phyloP scores from a whole-genome alignment of 2,113 vertebrate species.

The Euleptes europaea region DNA sequence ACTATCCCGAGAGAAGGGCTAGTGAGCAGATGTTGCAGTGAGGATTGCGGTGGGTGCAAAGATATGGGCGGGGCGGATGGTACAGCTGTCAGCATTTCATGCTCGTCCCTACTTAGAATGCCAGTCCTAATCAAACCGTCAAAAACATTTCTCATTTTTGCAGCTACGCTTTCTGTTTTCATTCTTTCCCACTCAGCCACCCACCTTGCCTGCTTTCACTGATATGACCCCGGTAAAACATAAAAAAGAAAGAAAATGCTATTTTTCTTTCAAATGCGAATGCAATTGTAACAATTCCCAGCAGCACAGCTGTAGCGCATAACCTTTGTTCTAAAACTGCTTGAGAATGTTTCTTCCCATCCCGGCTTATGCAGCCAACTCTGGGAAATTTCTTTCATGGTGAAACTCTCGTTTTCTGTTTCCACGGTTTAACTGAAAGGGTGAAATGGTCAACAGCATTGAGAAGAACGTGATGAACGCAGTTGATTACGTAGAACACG shows the following conservation, averaged over 20 bases:
- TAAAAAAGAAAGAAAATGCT: background rate
- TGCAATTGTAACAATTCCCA: background rate
- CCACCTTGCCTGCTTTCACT: background rate
- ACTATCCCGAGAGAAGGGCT: too few species aligned
- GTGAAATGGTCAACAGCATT: constrained; percentile 91
- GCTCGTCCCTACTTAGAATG: background rate
- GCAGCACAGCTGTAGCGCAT: too few species aligned
- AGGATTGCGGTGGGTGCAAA: background rate
- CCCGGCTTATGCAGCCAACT: background rate
- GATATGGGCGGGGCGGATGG: too few species aligned
- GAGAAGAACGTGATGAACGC: constrained; percentile 87
- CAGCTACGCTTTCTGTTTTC: background rate
- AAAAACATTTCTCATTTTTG: background rate
- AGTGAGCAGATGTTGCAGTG: too few species aligned
- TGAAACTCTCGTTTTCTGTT: background rate
- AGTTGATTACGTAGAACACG: constrained; percentile 80
- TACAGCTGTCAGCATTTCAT: background rate
- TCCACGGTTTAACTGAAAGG: constrained; percentile 69
- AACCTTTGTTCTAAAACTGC: background rate
- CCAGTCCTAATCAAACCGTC: background rate
- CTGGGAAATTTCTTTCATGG: background rate
- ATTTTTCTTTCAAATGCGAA: background rate
- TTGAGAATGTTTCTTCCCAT: background rate
- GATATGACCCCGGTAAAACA: background rate
- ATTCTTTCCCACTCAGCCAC: background rate